These are phyloP conservation scores for Microctonus brassicae DNA, from an alignment of 2,888 invertebrate species.

Conservation along the genomic window DNA sequence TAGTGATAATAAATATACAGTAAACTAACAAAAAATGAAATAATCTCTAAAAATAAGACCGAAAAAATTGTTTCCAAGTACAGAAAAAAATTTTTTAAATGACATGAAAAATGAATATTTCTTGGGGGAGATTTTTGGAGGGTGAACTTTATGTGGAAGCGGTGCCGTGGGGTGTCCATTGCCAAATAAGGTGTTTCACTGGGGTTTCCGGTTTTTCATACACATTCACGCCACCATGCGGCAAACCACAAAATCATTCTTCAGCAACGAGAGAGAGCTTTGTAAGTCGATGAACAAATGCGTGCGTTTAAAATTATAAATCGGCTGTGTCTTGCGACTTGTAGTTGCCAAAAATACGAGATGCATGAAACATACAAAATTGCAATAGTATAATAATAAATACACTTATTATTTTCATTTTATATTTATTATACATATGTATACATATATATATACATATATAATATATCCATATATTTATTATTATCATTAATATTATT, in stretches of 20 bases:
- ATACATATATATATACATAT: background rate
- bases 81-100: background rate
- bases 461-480: no score
- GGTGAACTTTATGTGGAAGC: conserved; percentile 8
- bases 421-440: background rate
- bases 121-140: conserved; percentile 21
- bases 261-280: conserved; percentile 30
- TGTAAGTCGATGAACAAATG: conserved; percentile 44
- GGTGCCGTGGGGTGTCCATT: conserved; percentile 71
- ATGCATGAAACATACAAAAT: conserved; percentile 49
- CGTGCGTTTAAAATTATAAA: conserved; percentile 55
- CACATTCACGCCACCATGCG: conserved; percentile 53
- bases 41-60: conserved; percentile 9
- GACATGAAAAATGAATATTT: conserved; percentile 4
- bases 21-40: background rate
- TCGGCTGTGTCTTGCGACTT: conserved; percentile 48
- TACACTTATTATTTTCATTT: background rate
- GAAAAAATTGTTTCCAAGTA: conserved; percentile 11
- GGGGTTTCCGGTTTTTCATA: conserved; percentile 73
- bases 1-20: background rate
- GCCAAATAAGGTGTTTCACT: conserved; percentile 78
- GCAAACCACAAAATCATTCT: conserved; percentile 30
- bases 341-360: conserved; percentile 52
- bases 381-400: conserved; percentile 37
- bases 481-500: background rate